Evolutionary conservation across 2,888 invertebrate species (phyloP).

Genomic region (Drosophila greeni): DNA sequence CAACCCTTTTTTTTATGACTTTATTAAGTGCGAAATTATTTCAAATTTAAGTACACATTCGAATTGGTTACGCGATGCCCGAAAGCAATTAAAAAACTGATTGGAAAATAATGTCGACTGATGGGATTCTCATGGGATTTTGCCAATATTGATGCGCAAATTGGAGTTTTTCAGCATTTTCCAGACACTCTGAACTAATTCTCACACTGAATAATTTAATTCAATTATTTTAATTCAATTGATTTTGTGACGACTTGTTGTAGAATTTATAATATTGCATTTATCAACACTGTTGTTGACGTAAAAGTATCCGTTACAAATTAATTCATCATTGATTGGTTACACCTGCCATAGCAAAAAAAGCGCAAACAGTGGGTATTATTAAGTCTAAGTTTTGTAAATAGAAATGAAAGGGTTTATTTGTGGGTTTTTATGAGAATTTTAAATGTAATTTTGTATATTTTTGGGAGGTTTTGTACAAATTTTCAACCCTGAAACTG

Average conservation of each 20-base stretch:
- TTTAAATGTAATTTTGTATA: too few relatives aligned
- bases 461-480: neutral
- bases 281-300: slow-evolving; percentile 8
- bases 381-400: neutral
- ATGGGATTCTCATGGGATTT: slow-evolving; percentile 7
- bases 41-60: slow-evolving; percentile 17
- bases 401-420: neutral
- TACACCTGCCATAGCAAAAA: neutral
- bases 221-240: slow-evolving; percentile 4
- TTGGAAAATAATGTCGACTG: neutral
- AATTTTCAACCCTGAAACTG: neutral
- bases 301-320: neutral
- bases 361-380: neutral
- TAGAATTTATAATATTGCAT: neutral
- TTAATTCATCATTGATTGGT: slow-evolving; percentile 7
- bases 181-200: slow-evolving; percentile 13
- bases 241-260: slow-evolving; percentile 8
- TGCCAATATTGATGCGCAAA: slow-evolving; percentile 20
- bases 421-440: too few relatives aligned
- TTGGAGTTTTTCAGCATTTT: neutral
- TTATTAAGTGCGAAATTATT: slow-evolving; percentile 51
- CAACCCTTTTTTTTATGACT: slow-evolving; percentile 35
- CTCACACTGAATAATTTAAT: slow-evolving; percentile 13
- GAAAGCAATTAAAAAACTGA: slow-evolving; percentile 11
- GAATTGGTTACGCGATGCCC: slow-evolving; percentile 13